These are phyloP conservation scores for Rhopalosiphum maidis DNA, from an alignment of 1,140 invertebrate genomes.

Conservation along the genomic window DNA sequence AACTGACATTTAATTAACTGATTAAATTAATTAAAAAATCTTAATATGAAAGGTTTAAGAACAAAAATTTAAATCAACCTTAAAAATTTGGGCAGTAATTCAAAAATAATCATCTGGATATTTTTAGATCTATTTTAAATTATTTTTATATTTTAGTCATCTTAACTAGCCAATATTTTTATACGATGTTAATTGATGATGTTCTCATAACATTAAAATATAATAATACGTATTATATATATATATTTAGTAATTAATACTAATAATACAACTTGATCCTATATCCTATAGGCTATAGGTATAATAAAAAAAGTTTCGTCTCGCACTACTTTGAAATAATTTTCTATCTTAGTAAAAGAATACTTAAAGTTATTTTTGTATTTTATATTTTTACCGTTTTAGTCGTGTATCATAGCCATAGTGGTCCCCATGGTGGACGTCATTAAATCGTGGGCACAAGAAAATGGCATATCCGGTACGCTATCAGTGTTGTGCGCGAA, in stretches of 20 bases:
- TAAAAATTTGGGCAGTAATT: neutral
- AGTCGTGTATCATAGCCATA: conserved; percentile 93
- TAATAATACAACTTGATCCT: neutral
- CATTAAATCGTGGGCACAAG: conserved; percentile 85
- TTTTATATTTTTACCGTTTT: conserved; percentile 61
- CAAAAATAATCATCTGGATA: neutral
- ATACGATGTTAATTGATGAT: neutral
- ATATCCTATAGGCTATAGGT: neutral
- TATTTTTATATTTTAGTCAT: neutral
- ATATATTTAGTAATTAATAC: neutral
- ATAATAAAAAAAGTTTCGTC: neutral
- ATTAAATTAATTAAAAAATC: neutral
- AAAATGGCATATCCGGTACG: conserved; percentile 84
- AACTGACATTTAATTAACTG: neutral
- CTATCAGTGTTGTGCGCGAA: conserved; percentile 89
- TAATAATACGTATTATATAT: neutral
- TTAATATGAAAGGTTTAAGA: neutral
- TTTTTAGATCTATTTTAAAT: neutral
- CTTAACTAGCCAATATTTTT: neutral
- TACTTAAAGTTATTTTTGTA: neutral
- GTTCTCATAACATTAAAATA: neutral
- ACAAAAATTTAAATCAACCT: neutral
- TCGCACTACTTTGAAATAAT: neutral
- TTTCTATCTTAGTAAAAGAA: neutral
- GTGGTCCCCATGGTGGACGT: conserved; percentile 95